Evolutionary conservation across 2,113 vertebrate genomes (phyloP).

Genomic region (Aegithalos caudatus): DNA sequence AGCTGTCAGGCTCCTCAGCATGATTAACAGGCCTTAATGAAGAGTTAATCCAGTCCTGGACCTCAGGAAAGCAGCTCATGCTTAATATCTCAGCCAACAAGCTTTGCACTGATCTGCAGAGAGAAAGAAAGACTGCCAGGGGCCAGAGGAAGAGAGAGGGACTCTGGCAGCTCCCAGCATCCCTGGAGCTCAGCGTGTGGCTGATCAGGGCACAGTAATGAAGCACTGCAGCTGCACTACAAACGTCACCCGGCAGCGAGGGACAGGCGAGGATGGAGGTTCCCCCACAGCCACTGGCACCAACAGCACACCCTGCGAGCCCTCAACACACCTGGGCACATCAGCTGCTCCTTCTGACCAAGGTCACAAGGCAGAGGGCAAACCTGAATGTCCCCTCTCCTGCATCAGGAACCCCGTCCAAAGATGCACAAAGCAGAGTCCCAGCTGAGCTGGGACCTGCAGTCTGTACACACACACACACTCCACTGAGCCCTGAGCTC

Average conservation of each 20-base stretch:
- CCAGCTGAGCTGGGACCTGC: neutral
- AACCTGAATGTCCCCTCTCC: neutral
- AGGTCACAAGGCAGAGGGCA: neutral
- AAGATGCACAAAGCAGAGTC: neutral
- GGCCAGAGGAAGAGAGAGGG: neutral
- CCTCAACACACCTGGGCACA: fast-evolving
- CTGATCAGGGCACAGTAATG: neutral
- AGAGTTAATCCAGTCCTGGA: neutral
- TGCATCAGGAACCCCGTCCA: neutral
- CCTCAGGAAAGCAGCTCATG: neutral
- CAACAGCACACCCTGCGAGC: neutral
- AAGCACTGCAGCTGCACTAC: fast-evolving
- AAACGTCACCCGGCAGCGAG: fast-evolving
- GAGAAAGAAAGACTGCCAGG: neutral
- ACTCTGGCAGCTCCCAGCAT: neutral
- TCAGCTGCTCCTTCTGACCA: neutral
- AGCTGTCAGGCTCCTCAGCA: neutral
- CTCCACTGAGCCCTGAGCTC: neutral
- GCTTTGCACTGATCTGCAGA: neutral
- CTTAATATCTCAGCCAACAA: slow-evolving; percentile 1
- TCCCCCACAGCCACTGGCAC: neutral
- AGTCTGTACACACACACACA: too few species aligned
- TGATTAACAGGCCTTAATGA: neutral
- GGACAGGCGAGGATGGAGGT: fast-evolving
- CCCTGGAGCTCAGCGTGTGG: neutral